phyloP scores from a whole-genome alignment of 2,113 vertebrate genomes.

The Pelodiscus sinensis region DNA sequence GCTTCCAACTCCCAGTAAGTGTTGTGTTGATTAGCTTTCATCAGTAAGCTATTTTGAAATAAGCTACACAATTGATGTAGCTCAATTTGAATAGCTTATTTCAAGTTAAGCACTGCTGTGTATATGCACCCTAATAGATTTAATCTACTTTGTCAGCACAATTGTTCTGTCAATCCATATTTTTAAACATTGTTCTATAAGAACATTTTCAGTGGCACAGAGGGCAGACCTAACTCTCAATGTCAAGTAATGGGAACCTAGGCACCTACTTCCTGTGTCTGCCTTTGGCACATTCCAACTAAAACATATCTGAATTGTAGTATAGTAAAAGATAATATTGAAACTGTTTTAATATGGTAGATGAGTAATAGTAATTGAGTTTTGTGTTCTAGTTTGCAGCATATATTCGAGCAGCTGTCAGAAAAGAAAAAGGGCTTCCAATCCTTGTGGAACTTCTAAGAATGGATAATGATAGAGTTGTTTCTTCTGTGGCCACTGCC shows the following conservation, averaged over 20 bases:
- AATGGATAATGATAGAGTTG: conserved; percentile 98
- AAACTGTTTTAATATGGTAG: neutral
- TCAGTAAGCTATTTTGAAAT: too few species aligned
- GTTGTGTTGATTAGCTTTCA: too few species aligned
- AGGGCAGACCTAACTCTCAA: neutral
- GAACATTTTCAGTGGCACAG: neutral
- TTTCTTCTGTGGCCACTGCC: conserved; percentile 96
- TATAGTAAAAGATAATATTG: neutral
- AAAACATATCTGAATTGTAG: rapidly evolving
- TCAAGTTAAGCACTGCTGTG: too few species aligned
- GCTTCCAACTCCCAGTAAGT: too few species aligned
- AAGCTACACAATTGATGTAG: too few species aligned
- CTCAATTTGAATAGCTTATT: too few species aligned
- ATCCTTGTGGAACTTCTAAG: conserved; percentile 97
- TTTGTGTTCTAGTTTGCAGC: conserved; percentile 87
- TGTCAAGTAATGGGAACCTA: neutral
- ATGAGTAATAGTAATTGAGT: neutral
- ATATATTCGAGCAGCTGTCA: conserved; percentile 94
- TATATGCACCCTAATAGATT: neutral
- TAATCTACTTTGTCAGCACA: conserved; percentile 24
- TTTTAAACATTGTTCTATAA: neutral
- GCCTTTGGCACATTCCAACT: neutral
- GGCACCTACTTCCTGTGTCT: rapidly evolving
- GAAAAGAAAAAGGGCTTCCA: conserved; percentile 97
- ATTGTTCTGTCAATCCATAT: conserved; percentile 27